phyloP scores from a whole-genome alignment of 1,140 invertebrate species.

The Diabrotica virgifera region DNA sequence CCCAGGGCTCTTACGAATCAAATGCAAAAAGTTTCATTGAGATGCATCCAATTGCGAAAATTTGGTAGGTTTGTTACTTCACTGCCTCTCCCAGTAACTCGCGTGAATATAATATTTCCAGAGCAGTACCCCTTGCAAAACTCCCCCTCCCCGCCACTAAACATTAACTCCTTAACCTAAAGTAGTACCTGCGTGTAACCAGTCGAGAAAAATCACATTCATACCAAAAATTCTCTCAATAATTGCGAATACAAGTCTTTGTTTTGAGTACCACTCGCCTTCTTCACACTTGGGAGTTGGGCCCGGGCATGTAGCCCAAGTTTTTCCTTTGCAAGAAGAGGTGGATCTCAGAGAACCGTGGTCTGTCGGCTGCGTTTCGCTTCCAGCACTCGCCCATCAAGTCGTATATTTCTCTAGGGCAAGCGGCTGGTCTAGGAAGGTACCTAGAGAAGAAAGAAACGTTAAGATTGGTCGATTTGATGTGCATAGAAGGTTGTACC shows the following conservation, averaged over 20 bases:
- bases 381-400: slow-evolving; percentile 95
- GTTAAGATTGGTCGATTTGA: background rate
- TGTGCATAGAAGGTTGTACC: too few relatives aligned
- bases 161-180: slow-evolving; percentile 10
- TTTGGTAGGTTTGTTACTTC: too few relatives aligned
- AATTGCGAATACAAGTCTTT: slow-evolving; percentile 7
- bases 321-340: slow-evolving; percentile 89
- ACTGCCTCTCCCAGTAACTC: too few relatives aligned
- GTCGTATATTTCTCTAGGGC: slow-evolving; percentile 88
- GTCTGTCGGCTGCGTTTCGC: slow-evolving; percentile 76
- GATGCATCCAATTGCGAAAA: too few relatives aligned
- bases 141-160: too few relatives aligned
- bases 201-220: slow-evolving; percentile 25
- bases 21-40: too few relatives aligned
- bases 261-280: background rate
- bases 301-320: slow-evolving; percentile 69
- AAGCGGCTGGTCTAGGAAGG: slow-evolving; percentile 75
- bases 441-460: slow-evolving; percentile 40
- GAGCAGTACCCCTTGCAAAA: too few relatives aligned
- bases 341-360: slow-evolving; percentile 87
- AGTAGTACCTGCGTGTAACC: slow-evolving; percentile 23
- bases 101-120: too few relatives aligned
- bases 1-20: too few relatives aligned
- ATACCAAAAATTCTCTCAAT: slow-evolving; percentile 15
- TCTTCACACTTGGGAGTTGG: slow-evolving; percentile 28